Base-by-base conservation (phyloP, 2,113 vertebrate genomes). In the Onychorhynchus coronatus region DNA sequence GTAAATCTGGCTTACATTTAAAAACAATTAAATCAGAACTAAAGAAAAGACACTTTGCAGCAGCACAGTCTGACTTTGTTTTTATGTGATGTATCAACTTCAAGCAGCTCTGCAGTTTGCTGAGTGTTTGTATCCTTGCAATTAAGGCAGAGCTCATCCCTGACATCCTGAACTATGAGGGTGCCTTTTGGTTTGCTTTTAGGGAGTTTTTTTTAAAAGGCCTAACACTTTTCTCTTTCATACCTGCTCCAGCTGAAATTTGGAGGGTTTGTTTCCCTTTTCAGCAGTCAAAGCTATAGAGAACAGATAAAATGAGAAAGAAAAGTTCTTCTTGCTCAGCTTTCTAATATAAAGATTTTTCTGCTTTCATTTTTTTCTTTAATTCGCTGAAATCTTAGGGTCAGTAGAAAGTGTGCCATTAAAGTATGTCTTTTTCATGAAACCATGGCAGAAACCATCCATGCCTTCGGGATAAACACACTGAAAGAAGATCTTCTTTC, bases 221-320 rank as follows among this genome's bases (percentile, higher is more conserved):
- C 25, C 74, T 61, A 37, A 46, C 20, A 52, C 27, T 82, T 94
- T 33, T 78, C 55, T 74, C 42, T 90, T 88, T 90, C 46, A 35
- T 90, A 92, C 15, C 46, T 58, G 12, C 33, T 87, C 35, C 68
- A 91, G 73, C 11, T 89, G 66, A 82, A 94, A 61, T 87, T 63
- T 46, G 11, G 53, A 20, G 2, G 5, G 6, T 53, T 41, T 65
- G 56, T 58, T 42, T 4, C 30, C 22, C 27, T 88, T 79, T 79
- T 49, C 67, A 88, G 17, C 5, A 68, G 31, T 31, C 58, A 86
- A 80, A 95, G 68, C 77, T 86, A 79, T 83, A 71, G 20, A 88
- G 67, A 81, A 86, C 50, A 96, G 89, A 91, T 85, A 88, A 95
- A 88, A 80, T 9, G 12, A 93, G 14, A 67, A 90, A 68, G 41